Percentiles rank a stretch among this genome's conserved stretches.
Evolutionary conservation across 2,888 invertebrate species (phyloP).

Genomic region (Crocallis elinguaria): DNA sequence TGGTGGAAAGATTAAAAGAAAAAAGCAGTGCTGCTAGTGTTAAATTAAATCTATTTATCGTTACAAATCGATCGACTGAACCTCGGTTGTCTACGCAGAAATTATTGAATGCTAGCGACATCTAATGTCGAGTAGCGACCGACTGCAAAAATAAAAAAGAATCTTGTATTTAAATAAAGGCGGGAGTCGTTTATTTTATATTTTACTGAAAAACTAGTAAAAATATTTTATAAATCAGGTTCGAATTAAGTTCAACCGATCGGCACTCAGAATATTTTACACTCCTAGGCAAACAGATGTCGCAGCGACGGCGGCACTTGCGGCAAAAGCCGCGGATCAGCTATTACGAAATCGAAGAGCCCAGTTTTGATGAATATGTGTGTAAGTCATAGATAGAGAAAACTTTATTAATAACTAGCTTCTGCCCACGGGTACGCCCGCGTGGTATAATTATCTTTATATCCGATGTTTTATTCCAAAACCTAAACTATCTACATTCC

Average conservation of each 20-base stretch:
- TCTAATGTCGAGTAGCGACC: conserved; percentile 5
- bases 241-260: too few relatives aligned
- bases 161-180: too few relatives aligned
- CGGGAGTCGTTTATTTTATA: too few relatives aligned
- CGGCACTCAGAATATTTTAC: too few relatives aligned
- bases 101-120: not conserved
- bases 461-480: too few relatives aligned
- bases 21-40: conserved; percentile 9
- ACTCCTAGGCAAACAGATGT: too few relatives aligned
- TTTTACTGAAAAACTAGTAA: not conserved
- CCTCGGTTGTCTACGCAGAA: not conserved
- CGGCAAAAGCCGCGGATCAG: conserved; percentile 44
- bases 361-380: conserved; percentile 49
- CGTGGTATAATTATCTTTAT: too few relatives aligned
- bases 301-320: conserved; percentile 6
- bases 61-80: not conserved
- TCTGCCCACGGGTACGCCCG: too few relatives aligned
- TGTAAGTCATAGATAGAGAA: conserved; percentile 41
- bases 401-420: too few relatives aligned
- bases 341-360: conserved; percentile 55
- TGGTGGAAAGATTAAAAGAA: conserved; percentile 4
- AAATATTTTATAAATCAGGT: too few relatives aligned
- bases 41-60: not conserved
- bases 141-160: not conserved
- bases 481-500: too few relatives aligned